Evolutionary conservation across 2,113 vertebrate genomes (phyloP).

Genomic region (Peucedramus taeniatus): DNA sequence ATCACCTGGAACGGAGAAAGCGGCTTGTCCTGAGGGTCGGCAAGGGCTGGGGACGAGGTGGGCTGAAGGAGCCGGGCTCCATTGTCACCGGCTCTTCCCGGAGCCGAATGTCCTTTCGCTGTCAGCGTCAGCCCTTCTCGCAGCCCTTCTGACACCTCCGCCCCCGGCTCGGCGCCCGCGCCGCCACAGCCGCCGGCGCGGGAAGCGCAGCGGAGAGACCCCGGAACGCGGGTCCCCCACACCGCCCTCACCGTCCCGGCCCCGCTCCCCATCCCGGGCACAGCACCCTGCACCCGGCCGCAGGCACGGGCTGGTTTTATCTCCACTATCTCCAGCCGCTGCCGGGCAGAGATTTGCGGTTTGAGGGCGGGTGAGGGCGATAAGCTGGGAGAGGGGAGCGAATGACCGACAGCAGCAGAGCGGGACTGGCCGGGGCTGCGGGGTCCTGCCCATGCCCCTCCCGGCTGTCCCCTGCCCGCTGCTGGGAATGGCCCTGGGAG

Average conservation of each 20-base stretch:
- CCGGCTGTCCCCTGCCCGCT: not conserved
- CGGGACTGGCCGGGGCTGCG: not conserved
- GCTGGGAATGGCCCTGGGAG: not conserved
- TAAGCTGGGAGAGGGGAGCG: not conserved
- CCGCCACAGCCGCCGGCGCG: not conserved
- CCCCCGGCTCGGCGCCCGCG: not conserved
- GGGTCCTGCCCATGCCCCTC: not conserved
- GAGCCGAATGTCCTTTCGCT: not conserved
- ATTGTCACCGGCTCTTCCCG: not conserved
- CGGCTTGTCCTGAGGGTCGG: not conserved
- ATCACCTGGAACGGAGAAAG: slow-evolving; percentile 12
- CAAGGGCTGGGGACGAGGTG: not conserved
- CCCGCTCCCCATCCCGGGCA: not conserved
- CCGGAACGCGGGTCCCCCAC: fast-evolving
- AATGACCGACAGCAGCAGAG: not conserved
- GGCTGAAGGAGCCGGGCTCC: not conserved
- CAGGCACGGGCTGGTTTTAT: not conserved
- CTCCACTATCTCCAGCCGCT: not conserved
- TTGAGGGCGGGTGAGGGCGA: not conserved
- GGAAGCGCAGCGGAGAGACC: fast-evolving
- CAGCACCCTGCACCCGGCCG: fast-evolving
- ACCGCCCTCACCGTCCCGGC: fast-evolving
- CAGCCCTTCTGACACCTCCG: not conserved
- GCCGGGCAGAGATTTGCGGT: slow-evolving; percentile 31
- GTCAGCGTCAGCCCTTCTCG: not conserved